Percentiles rank a stretch among this genome's conserved stretches.
Evolutionary conservation across 2,113 vertebrate species (phyloP).

Genomic region (Jaculus jaculus): DNA sequence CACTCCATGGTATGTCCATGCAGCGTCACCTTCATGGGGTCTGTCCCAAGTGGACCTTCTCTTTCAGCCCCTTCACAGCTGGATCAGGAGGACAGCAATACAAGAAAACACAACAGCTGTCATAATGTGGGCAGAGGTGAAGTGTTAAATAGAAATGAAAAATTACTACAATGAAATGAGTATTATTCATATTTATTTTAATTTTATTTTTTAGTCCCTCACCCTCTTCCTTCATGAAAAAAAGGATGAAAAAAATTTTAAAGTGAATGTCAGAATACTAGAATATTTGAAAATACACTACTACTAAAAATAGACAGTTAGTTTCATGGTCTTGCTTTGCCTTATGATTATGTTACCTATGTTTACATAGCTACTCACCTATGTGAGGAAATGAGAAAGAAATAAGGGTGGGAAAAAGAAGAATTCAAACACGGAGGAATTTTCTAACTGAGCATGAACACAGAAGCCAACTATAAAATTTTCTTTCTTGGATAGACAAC

Average conservation of each 20-base stretch:
- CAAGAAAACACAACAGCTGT: conserved; percentile 43
- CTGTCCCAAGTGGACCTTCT: neutral
- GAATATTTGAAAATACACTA: neutral
- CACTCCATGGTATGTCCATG: neutral
- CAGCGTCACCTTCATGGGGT: neutral
- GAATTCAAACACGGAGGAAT: neutral
- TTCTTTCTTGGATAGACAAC: neutral
- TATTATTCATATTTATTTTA: conserved; percentile 30
- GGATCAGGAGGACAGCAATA: neutral
- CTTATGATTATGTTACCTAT: neutral
- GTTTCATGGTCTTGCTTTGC: neutral
- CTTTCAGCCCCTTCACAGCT: conserved; percentile 41
- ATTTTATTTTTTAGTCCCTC: conserved; percentile 45
- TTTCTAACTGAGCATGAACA: conserved; percentile 10
- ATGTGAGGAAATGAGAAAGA: neutral
- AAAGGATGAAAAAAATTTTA: conserved; percentile 7
- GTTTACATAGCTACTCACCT: neutral
- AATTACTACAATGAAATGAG: neutral
- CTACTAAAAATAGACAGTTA: neutral
- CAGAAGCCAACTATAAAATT: neutral
- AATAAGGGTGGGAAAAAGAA: neutral
- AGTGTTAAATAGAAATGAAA: conserved; percentile 47
- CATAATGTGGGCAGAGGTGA: conserved; percentile 1
- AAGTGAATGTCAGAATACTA: conserved; percentile 24
- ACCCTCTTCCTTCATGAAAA: neutral